phyloP scores from a whole-genome alignment of 2,113 vertebrate species.

The Sander vitreus region DNA sequence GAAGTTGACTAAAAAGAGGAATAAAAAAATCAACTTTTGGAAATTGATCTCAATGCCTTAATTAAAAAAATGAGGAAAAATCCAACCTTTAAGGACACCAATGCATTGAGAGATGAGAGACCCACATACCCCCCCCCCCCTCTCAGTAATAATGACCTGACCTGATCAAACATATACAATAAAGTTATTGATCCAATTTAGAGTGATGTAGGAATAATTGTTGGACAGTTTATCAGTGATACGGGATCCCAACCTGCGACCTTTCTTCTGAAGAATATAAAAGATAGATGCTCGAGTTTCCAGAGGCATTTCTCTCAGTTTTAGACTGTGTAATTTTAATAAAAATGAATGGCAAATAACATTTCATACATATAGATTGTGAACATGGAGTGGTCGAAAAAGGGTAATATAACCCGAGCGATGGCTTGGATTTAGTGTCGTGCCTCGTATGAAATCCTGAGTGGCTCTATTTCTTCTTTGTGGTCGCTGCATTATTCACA shows the following conservation, averaged over 20 bases:
- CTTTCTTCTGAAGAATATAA: background rate
- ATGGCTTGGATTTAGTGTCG: constrained; percentile 26
- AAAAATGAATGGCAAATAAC: background rate
- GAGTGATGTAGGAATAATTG: background rate
- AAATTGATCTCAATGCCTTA: too few relatives aligned
- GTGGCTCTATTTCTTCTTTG: constrained; percentile 15
- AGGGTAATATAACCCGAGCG: background rate
- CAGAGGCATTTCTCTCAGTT: background rate
- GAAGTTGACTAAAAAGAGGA: too few relatives aligned
- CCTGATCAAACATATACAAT: background rate
- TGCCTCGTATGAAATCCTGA: constrained; percentile 6
- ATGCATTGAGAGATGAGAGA: too few relatives aligned
- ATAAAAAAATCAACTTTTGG: too few relatives aligned
- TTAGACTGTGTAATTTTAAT: constrained; percentile 13
- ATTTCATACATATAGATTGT: background rate
- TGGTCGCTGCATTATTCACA: constrained; percentile 51
- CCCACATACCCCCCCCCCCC: too few relatives aligned
- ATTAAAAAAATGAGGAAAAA: too few relatives aligned
- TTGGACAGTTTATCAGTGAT: background rate
- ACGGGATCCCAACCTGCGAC: background rate
- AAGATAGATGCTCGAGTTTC: background rate
- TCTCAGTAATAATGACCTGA: background rate
- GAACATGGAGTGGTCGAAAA: background rate
- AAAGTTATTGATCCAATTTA: background rate
- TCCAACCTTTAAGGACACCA: too few relatives aligned